These are phyloP conservation scores for Melanostigma gelatinosum DNA, from an alignment of 2,113 vertebrate genomes.

Conservation along the genomic window DNA sequence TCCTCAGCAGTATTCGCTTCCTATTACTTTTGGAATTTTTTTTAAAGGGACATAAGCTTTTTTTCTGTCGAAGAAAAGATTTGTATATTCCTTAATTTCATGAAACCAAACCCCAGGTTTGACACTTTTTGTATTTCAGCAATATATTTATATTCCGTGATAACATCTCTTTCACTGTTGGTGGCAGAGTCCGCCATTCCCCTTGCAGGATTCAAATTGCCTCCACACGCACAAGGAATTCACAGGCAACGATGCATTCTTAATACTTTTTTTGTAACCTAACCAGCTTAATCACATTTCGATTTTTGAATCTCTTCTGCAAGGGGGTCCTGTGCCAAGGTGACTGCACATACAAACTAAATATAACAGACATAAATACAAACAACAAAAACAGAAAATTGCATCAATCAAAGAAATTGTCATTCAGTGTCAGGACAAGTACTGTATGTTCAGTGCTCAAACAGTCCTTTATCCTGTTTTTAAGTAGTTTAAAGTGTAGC, in stretches of 20 bases:
- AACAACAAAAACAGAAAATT: background rate
- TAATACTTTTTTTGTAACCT: background rate
- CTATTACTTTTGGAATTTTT: background rate
- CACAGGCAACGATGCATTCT: background rate
- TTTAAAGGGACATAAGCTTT: background rate
- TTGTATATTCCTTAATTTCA: background rate
- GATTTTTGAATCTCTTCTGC: background rate
- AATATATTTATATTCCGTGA: background rate
- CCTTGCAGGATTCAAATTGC: background rate
- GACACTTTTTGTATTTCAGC: background rate
- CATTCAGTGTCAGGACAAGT: background rate
- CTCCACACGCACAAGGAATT: background rate
- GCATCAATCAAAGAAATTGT: background rate
- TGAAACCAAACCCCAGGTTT: background rate
- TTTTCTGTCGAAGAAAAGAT: background rate
- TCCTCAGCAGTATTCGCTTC: background rate
- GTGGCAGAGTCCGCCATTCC: background rate
- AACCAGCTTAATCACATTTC: background rate
- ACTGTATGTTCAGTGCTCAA: too few species aligned
- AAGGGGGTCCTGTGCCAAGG: background rate
- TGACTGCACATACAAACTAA: background rate
- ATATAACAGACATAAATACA: background rate
- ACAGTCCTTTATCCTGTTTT: too few species aligned
- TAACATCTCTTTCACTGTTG: background rate
- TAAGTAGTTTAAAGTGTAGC: too few species aligned